Conservation (phyloP, 2,113 vertebrate species). For the Otocyon megalotis region DNA sequence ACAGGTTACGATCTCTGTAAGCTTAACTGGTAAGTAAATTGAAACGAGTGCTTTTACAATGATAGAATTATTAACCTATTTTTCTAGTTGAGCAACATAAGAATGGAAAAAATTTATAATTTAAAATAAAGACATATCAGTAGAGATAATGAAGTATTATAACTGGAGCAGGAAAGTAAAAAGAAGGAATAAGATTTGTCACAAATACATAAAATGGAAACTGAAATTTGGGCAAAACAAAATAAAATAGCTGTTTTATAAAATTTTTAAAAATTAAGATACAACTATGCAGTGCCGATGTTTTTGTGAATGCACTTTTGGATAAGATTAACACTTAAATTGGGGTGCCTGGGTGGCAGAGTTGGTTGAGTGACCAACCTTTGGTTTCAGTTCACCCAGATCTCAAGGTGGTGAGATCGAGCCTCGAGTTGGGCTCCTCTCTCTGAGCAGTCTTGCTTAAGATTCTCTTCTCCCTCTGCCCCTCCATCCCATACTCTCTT, state of each 20-base stretch:
- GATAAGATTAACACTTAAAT: not conserved
- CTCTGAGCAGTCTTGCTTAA: not conserved
- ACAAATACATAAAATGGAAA: not conserved
- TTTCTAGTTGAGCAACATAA: not conserved
- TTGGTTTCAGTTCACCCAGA: not conserved
- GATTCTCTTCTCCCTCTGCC: not conserved
- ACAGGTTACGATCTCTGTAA: not conserved
- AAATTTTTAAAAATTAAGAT: not conserved
- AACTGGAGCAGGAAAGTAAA: not conserved
- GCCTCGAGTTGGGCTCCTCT: not conserved
- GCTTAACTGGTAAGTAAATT: not conserved
- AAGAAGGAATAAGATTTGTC: not conserved
- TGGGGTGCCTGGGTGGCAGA: not conserved
- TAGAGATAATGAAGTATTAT: not conserved
- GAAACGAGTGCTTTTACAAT: not conserved
- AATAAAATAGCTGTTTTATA: not conserved
- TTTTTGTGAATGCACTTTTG: not conserved
- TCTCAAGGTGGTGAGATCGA: not conserved
- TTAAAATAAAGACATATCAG: not conserved
- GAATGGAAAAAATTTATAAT: not conserved
- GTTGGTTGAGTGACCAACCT: not conserved
- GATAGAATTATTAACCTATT: not conserved
- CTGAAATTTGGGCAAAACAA: not conserved
- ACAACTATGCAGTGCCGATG: not conserved
- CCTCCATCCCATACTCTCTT: not conserved